Percentiles rank a stretch among this genome's conserved stretches.
These are phyloP conservation scores for Pseudomyrmex dendroicus DNA, from an alignment of 1,140 invertebrate genomes.

Conservation along the genomic window DNA sequence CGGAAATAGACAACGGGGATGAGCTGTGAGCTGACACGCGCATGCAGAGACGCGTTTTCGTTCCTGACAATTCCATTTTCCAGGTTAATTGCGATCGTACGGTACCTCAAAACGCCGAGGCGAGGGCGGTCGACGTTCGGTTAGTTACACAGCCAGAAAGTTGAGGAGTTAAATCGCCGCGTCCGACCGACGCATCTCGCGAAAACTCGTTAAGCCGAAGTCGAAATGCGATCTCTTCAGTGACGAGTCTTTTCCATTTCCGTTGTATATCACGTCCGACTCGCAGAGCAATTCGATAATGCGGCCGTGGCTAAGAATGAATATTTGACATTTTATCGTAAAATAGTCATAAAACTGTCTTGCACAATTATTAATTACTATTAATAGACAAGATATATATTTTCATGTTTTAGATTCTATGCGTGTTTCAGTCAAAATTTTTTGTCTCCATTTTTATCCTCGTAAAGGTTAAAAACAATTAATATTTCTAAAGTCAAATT, in stretches of 20 bases:
- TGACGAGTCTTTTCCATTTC: slow-evolving; percentile 11
- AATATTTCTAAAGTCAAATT: too few species aligned
- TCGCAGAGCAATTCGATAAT: slow-evolving; percentile 29
- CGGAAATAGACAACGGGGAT: slow-evolving; percentile 1
- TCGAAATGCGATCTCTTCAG: slow-evolving; percentile 41
- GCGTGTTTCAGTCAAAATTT: too few species aligned
- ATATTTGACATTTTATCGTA: slow-evolving; percentile 12
- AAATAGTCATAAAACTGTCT: background rate
- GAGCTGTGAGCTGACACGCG: background rate
- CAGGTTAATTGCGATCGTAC: slow-evolving; percentile 39
- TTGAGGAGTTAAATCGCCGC: slow-evolving; percentile 25
- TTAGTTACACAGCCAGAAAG: slow-evolving; percentile 46
- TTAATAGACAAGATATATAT: background rate
- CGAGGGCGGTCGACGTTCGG: background rate
- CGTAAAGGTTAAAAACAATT: too few species aligned
- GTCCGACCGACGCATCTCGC: slow-evolving; percentile 8
- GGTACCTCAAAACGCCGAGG: slow-evolving; percentile 24
- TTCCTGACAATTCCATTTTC: slow-evolving; percentile 47
- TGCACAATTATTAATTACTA: background rate
- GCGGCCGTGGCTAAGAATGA: background rate
- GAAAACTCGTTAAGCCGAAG: slow-evolving; percentile 53
- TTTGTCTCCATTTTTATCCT: too few species aligned
- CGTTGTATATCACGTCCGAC: slow-evolving; percentile 1
- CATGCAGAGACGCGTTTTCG: background rate
- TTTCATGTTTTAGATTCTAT: background rate